Evolutionary conservation across 2,113 vertebrate species (phyloP), one percentile per base, ranked within the genome.

Genomic region (Alectura lathami): DNA sequence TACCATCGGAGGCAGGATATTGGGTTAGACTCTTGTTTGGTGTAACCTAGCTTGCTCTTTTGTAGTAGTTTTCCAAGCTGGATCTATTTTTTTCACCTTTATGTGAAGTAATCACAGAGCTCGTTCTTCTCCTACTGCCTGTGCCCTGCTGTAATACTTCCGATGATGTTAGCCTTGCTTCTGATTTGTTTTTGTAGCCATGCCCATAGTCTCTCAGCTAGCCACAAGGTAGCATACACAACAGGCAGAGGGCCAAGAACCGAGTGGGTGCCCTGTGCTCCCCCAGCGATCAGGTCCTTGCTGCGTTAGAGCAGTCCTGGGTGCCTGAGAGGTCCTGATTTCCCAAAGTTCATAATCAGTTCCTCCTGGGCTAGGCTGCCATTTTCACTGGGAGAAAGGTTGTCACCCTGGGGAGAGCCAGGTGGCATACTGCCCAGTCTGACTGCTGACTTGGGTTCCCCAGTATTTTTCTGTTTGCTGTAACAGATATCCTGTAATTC

Each of bases 281-380:
- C 43, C 1, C 0, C 23, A 13, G 15, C 78, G 40, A 3, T 43
- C 69, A 34, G n/a, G 27, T 68, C 53, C 63, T 59, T 43, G 23
- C 38, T 13, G 1, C 1, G 0, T 62, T 79, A 51, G 34, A 34
- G 43, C 29, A 32, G 23, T 30, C 45, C 53, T 50, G 53, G 60
- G 8, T 0, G 0, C 2, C 0, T 0, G 0, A 34, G 38, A 48
- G 8, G 47, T 62, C 36, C 20, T 16, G n/a, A 68, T 48, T 59
- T 83, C 51, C 67, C 32, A 24, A 23, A 29, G 21, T 69, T 11
- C 34, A 54, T n/a, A 5, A 0, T 13, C n/a, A 2, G 4, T 76
- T 75, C 51, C 60, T 83, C 72, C 45, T 30, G 48, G 26, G 15
- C n/a, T 36, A 45, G 17, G 29, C 50, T 91, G 75, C 38, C 48